phyloP scores from a whole-genome alignment of 2,113 vertebrate genomes.

The Scopus umbretta region DNA sequence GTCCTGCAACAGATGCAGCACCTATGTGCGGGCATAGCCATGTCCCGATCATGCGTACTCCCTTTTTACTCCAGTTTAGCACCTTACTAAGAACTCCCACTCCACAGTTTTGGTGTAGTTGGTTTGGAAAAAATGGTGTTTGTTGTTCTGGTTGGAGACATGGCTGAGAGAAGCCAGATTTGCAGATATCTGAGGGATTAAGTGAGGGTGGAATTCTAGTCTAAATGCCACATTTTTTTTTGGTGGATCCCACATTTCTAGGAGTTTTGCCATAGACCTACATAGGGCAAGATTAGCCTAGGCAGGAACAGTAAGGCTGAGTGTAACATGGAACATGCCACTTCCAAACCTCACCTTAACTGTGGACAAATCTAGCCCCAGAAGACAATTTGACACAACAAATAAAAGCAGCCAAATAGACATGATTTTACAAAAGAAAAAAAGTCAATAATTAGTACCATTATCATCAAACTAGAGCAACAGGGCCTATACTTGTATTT shows the following conservation, averaged over 20 bases:
- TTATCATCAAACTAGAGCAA: neutral
- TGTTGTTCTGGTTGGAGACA: neutral
- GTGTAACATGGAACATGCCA: neutral
- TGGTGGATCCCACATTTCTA: neutral
- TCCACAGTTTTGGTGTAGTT: neutral
- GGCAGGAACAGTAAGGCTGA: neutral
- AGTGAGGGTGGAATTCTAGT: neutral
- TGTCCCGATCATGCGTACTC: accelerated
- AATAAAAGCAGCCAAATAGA: neutral
- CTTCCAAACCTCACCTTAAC: neutral
- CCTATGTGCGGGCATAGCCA: accelerated
- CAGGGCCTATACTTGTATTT: neutral
- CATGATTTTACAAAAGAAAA: neutral
- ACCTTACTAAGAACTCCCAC: neutral
- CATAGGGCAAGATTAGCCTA: neutral
- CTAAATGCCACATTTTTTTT: neutral
- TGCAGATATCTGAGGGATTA: neutral
- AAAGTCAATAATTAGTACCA: neutral
- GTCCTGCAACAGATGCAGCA: neutral
- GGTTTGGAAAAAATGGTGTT: neutral
- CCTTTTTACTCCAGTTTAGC: neutral
- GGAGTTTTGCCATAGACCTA: neutral
- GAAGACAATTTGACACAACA: neutral
- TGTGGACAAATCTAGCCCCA: neutral
- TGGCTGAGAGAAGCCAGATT: neutral